A percentile compares a stretch with the other conserved stretches of the same genome.
Conservation (phyloP, 2,888 invertebrate genomes). For the Podotricha telesiphe region DNA sequence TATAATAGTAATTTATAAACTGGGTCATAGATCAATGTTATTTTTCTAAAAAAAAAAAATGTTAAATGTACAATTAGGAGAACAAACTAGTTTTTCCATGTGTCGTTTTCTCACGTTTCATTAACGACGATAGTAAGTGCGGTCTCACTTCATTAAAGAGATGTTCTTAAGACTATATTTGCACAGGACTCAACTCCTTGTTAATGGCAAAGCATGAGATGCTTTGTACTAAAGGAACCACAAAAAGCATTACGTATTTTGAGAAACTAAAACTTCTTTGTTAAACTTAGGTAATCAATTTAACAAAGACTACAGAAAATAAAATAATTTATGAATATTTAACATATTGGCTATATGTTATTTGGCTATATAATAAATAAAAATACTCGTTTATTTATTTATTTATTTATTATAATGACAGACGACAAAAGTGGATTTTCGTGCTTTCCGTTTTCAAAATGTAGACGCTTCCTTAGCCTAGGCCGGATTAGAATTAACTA, state of each 20-base stretch:
- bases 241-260: conserved; percentile 20
- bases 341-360: too few relatives aligned
- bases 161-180: conserved; percentile 56
- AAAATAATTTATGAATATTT: too few relatives aligned
- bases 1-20: background rate
- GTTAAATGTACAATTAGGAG: background rate
- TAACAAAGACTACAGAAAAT: too few relatives aligned
- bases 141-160: conserved; percentile 49
- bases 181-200: conserved; percentile 61
- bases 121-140: conserved; percentile 46
- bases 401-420: too few relatives aligned
- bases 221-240: conserved; percentile 52
- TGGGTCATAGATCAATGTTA: background rate
- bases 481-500: too few relatives aligned
- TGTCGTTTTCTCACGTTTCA: conserved; percentile 47
- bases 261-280: conserved; percentile 11
- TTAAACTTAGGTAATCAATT: background rate
- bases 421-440: too few relatives aligned
- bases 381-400: too few relatives aligned
- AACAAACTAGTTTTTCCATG: conserved; percentile 30
- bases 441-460: too few relatives aligned
- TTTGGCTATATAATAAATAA: too few relatives aligned
- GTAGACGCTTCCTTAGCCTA: too few relatives aligned
- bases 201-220: conserved; percentile 51
- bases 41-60: background rate